Evolutionary conservation across 2,797 vertebrate genomes (phyloP), one percentile per base, ranked within the genome.

Genomic region (Pseudotriccus pelzelni): DNA sequence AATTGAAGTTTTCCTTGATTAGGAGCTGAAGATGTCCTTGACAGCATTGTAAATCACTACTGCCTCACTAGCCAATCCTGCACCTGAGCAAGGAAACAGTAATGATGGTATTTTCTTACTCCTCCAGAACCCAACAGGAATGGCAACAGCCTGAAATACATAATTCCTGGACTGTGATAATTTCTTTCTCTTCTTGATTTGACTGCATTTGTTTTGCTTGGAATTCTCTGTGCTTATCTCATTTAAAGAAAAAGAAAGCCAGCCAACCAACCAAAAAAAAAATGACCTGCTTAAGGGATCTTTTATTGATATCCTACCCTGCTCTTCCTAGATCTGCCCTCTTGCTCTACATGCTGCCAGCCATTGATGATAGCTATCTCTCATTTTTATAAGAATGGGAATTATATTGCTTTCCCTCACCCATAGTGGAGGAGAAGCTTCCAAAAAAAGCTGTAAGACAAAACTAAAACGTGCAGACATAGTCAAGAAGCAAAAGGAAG

Each of bases 11-110:
- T 87, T 84, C 32, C 59, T 87, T 95, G 90, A 94, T 93, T 92
- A 89, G 73, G 36, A 89, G 64, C 60, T 87, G 72, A 75, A 93
- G 92, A 83, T 83, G 89, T 82, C 90, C 89, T 93, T 96, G 92
- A 58, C 52, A 74, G 43, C 70, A 47, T 2, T 90, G 49, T 93
- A 92, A 94, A 90, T 92, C 92, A 92, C 43, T 59, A 20, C 63
- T 63, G 44, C 23, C 43, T 94, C n/a, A 25, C 80, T 84, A 93
- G 49, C 81, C 86, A 76, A 60, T 80, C 63, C 78, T 87, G 32
- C 14, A 56, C 11, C n/a, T 77, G 15, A 64, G 63, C 20, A 4
- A 25, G 49, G 22, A 89, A 89, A 82, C 60, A 84, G 39, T 58
- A 74, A 59, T 28, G 28, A 86, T 81, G 39, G n/a, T 41, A 87